Base-by-base conservation (phyloP, 1,140 invertebrate species). In the Rhopalosiphum padi region DNA sequence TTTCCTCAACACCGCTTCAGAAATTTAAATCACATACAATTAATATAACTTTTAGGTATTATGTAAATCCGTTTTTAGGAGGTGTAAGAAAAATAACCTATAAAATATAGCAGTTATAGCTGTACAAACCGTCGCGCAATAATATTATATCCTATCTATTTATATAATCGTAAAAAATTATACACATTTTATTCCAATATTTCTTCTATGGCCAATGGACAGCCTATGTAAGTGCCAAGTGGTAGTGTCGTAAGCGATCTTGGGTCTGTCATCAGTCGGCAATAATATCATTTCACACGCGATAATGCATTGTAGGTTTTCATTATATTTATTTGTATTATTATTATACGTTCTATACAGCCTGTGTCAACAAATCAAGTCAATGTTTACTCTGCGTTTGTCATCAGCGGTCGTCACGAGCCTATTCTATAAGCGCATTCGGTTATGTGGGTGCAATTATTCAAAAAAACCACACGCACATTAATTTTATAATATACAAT, bases 201-300 rank as follows among this genome's bases (percentile, higher is more conserved):
- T 53, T 89, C 87, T 48, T 89, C 21, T 37, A 9, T 35, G 35
- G 7, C 48, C n/a, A 1, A 35, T 89, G 9, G 46, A n/a, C 86
- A 35, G 43, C 30, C 15, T 87, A 87, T 85, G 25, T 48, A 87
- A 89, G 88, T 89, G 88, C 88, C 88, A 89, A 89, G 48, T 37
- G 88, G 88, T 55, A 22, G n/a, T 89, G 88, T 89, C 22, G 88
- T 30, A 55, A 18, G 53, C 37, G 55, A 90, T 68, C 53, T 90
- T n/a, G 53, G 89, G 68, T 90, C 89, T 68, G 89, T 90, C 89
- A 60, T 23, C 89, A 25, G 15, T 23, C 89, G 37, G 89, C 37
- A 90, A 90, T 90, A 90, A 90, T 90, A 90, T 90, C 89, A 30
- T 90, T 90, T 90, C 89, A 90, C 89, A 90, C 89, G 89, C 60